Evolutionary conservation across 2,797 vertebrate genomes (phyloP).

Genomic region (Sternotherus odoratus): DNA sequence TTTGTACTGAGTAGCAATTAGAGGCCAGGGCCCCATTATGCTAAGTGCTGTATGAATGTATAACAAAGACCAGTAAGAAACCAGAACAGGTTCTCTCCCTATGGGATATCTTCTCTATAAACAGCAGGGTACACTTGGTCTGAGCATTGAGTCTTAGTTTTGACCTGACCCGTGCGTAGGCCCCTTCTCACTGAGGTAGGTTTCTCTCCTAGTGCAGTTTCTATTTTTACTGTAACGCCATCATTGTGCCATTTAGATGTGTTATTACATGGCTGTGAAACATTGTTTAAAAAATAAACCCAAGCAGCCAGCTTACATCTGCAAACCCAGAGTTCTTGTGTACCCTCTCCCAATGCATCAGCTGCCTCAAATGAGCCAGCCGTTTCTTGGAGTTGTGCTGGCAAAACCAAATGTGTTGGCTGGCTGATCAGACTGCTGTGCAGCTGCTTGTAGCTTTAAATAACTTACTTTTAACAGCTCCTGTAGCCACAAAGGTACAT

Average conservation of each 20-base stretch:
- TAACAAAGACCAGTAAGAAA: background rate
- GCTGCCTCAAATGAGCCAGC: background rate
- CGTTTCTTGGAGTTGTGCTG: background rate
- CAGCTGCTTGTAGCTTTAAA: background rate
- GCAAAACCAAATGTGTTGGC: background rate
- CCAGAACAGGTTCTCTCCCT: background rate
- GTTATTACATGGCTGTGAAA: background rate
- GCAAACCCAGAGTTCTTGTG: background rate
- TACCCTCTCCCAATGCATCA: background rate
- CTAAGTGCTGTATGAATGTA: background rate
- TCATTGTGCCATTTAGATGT: background rate
- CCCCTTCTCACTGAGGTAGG: background rate
- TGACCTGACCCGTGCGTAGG: background rate
- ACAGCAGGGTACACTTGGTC: background rate
- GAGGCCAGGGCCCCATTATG: rapidly evolving
- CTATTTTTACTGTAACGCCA: background rate
- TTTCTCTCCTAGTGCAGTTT: background rate
- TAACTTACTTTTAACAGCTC: background rate
- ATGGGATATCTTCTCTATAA: background rate
- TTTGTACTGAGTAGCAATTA: background rate
- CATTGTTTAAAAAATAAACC: background rate
- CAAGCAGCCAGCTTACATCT: background rate
- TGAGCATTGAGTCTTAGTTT: background rate
- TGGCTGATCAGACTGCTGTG: background rate
- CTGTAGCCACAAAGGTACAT: background rate